These are phyloP conservation scores for Trinectes maculatus DNA, from an alignment of 2,113 vertebrate species.

Conservation along the genomic window DNA sequence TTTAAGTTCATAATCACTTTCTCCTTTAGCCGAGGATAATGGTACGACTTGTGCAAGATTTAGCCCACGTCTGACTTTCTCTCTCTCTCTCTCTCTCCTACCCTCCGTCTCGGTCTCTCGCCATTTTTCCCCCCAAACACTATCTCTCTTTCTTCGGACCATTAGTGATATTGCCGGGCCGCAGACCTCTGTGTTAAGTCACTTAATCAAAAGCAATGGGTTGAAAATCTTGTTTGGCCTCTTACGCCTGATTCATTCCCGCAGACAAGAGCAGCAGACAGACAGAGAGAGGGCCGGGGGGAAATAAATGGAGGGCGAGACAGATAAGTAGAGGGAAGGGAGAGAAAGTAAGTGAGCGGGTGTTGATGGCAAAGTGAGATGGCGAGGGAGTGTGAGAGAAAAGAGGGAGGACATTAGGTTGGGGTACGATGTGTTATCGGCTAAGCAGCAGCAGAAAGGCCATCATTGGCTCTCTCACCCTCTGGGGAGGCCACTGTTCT, in stretches of 20 bases:
- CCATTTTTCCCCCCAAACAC: conserved; percentile 64
- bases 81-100: conserved; percentile 26
- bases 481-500: conserved; percentile 59
- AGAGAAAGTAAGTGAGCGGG: conserved; percentile 61
- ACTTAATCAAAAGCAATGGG: conserved; percentile 99
- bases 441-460: conserved; percentile 73
- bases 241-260: conserved; percentile 98
- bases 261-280: conserved; percentile 85
- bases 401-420: conserved; percentile 62
- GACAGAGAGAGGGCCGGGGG: conserved; percentile 71
- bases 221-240: conserved; percentile 99
- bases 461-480: conserved; percentile 58
- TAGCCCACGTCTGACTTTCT: conserved; percentile 57
- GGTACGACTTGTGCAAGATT: conserved; percentile 79
- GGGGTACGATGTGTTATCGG: conserved; percentile 73
- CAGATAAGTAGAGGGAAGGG: conserved; percentile 62
- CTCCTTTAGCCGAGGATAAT: conserved; percentile 86
- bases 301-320: conserved; percentile 73
- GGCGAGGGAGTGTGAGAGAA: conserved; percentile 45
- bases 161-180: conserved; percentile 98
- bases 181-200: conserved; percentile 94
- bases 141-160: conserved; percentile 87
- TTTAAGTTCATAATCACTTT: conserved; percentile 88
- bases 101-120: too few species aligned
- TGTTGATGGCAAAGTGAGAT: conserved; percentile 61